Conservation (phyloP, 2,888 invertebrate genomes). For the Patella ulyssiponensis region DNA sequence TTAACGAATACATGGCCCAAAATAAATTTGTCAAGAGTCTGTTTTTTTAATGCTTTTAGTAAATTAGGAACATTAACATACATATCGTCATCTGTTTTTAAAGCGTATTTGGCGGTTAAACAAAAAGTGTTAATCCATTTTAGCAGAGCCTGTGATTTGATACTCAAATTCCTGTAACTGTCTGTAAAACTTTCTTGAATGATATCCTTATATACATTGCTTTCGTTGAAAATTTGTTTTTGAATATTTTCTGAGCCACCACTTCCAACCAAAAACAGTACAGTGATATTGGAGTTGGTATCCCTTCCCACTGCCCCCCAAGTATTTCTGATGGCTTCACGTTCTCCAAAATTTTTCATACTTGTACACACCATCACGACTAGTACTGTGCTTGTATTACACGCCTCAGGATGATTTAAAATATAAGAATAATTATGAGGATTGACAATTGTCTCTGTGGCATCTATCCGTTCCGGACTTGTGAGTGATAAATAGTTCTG, state of each 20-base stretch:
- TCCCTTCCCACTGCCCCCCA: slow-evolving; percentile 59
- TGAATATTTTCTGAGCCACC: slow-evolving; percentile 29
- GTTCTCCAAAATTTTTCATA: slow-evolving; percentile 51
- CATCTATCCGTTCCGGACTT: no score
- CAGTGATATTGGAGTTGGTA: slow-evolving; percentile 37
- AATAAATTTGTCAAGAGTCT: slow-evolving; percentile 37
- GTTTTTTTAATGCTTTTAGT: slow-evolving; percentile 32
- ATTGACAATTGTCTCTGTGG: slow-evolving; percentile 7
- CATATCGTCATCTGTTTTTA: slow-evolving; percentile 70
- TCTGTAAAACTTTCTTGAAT: slow-evolving; percentile 70
- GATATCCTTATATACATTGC: slow-evolving; percentile 59
- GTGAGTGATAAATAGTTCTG: no score
- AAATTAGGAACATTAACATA: slow-evolving; percentile 49
- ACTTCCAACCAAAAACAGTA: slow-evolving; percentile 64
- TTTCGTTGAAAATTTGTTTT: slow-evolving; percentile 51
- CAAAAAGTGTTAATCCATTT: slow-evolving; percentile 72
- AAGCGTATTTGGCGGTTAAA: slow-evolving; percentile 63
- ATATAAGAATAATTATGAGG: slow-evolving; percentile 32
- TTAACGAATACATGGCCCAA: slow-evolving; percentile 47
- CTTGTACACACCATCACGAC: slow-evolving; percentile 60
- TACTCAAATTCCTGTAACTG: slow-evolving; percentile 71
- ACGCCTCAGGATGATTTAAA: slow-evolving; percentile 34
- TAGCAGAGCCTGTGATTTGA: slow-evolving; percentile 72
- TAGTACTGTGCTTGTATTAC: slow-evolving; percentile 30
- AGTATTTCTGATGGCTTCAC: slow-evolving; percentile 61